These are phyloP conservation scores for Gobius niger DNA, from an alignment of 2,113 vertebrate genomes.

Conservation along the genomic window DNA sequence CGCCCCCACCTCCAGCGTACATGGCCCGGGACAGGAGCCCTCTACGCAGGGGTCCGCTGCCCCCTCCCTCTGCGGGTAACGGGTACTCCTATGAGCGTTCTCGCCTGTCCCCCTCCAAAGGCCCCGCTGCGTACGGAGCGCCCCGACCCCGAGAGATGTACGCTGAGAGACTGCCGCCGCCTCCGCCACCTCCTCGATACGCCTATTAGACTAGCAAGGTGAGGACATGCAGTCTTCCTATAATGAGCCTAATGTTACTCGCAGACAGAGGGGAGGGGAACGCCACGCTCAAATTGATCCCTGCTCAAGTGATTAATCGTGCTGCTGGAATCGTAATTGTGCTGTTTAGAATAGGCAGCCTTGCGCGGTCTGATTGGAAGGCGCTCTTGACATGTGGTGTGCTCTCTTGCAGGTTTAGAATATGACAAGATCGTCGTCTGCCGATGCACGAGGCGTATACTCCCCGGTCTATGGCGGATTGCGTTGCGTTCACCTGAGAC, in stretches of 20 bases:
- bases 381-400: slow-evolving; percentile 79
- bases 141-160: slow-evolving; percentile 83
- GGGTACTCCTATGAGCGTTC: slow-evolving; percentile 87
- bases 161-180: slow-evolving; percentile 75
- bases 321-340: slow-evolving; percentile 34
- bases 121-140: slow-evolving; percentile 81
- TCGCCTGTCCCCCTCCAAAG: slow-evolving; percentile 85
- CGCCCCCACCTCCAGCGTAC: slow-evolving; percentile 79
- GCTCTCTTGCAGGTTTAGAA: slow-evolving; percentile 85
- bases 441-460: slow-evolving; percentile 79
- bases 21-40: slow-evolving; percentile 89
- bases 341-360: slow-evolving; percentile 43
- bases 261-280: neutral
- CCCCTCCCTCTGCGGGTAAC: slow-evolving; percentile 79
- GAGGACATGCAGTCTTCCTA: slow-evolving; percentile 41
- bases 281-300: neutral
- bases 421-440: slow-evolving; percentile 81
- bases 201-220: slow-evolving; percentile 77
- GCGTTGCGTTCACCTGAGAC: slow-evolving; percentile 81
- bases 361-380: slow-evolving; percentile 60
- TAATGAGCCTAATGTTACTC: neutral
- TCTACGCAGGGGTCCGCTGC: slow-evolving; percentile 79
- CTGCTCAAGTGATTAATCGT: neutral
- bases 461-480: slow-evolving; percentile 77
- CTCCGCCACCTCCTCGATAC: slow-evolving; percentile 71